These are phyloP conservation scores for Campylorhamphus procurvoides DNA, from an alignment of 2,113 vertebrate genomes.

Conservation along the genomic window DNA sequence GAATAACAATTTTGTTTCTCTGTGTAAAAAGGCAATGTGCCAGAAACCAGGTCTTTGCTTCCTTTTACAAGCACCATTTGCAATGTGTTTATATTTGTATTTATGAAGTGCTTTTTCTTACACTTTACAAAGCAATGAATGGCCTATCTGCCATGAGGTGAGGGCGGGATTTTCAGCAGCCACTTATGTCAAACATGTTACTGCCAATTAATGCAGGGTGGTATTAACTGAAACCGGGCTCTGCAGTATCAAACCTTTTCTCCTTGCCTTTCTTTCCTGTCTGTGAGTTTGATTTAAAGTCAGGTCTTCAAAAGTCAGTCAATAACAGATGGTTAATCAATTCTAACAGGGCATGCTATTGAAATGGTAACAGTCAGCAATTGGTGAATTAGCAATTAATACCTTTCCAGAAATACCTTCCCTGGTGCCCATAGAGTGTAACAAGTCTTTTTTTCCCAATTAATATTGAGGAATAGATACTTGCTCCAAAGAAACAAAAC, in stretches of 20 bases:
- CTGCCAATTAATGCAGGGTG: slow-evolving; percentile 66
- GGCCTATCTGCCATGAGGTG: slow-evolving; percentile 33
- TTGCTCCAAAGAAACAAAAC: background rate
- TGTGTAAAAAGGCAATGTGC: slow-evolving; percentile 59
- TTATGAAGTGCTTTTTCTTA: slow-evolving; percentile 73
- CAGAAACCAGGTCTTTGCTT: slow-evolving; percentile 54
- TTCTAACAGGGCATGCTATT: background rate
- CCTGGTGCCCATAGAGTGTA: background rate
- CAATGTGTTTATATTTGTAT: slow-evolving; percentile 72
- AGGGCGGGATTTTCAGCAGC: slow-evolving; percentile 27
- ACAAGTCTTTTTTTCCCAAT: background rate
- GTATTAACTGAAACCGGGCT: slow-evolving; percentile 42
- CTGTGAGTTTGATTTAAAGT: slow-evolving; percentile 48
- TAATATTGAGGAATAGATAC: background rate
- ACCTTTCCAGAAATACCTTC: slow-evolving; percentile 26
- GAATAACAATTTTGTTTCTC: slow-evolving; percentile 68
- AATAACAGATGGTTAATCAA: slow-evolving; percentile 52
- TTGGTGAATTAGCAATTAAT: slow-evolving; percentile 12
- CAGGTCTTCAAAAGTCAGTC: slow-evolving; percentile 46
- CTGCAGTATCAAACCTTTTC: slow-evolving; percentile 10
- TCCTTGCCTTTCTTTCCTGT: slow-evolving; percentile 19
- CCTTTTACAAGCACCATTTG: slow-evolving; percentile 62
- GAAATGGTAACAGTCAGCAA: slow-evolving; percentile 12
- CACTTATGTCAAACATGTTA: slow-evolving; percentile 58
- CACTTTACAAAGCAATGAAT: slow-evolving; percentile 61